phyloP scores from a whole-genome alignment of 1,140 invertebrate species.

The Plodia interpunctella region DNA sequence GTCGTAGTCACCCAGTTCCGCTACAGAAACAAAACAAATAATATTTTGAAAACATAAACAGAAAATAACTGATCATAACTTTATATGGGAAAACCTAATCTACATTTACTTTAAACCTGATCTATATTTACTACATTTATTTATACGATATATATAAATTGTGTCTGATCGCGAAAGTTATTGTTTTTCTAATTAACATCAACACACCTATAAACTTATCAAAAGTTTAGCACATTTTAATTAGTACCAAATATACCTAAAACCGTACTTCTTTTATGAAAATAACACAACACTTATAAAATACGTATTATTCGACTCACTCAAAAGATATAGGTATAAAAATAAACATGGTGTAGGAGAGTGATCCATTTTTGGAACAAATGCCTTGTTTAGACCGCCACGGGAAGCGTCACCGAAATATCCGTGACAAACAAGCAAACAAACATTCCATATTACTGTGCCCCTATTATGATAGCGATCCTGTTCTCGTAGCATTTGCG shows the following conservation, averaged over 20 bases:
- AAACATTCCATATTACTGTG: constrained; percentile 15
- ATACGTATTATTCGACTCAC: background rate
- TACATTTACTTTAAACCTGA: too few species aligned
- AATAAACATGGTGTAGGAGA: constrained; percentile 29
- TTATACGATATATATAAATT: too few species aligned
- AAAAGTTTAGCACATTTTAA: too few species aligned
- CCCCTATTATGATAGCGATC: constrained; percentile 22
- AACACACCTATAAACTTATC: too few species aligned
- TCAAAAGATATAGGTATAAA: constrained; percentile 23
- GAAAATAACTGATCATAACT: too few species aligned
- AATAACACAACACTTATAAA: too few species aligned
- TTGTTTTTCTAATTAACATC: too few species aligned
- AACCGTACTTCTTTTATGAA: too few species aligned
- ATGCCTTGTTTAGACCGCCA: constrained; percentile 23
- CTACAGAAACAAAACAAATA: constrained; percentile 78
- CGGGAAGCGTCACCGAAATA: constrained; percentile 25
- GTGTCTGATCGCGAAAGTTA: too few species aligned
- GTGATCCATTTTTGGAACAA: constrained; percentile 33
- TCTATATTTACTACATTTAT: too few species aligned
- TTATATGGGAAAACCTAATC: too few species aligned
- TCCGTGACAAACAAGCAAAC: constrained; percentile 15
- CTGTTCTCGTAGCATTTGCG: constrained; percentile 23
- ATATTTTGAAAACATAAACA: background rate
- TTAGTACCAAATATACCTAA: too few species aligned
- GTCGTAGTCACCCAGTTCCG: constrained; percentile 98